Conservation (phyloP, 2,797 vertebrate genomes). For the Eospalax fontanierii region DNA sequence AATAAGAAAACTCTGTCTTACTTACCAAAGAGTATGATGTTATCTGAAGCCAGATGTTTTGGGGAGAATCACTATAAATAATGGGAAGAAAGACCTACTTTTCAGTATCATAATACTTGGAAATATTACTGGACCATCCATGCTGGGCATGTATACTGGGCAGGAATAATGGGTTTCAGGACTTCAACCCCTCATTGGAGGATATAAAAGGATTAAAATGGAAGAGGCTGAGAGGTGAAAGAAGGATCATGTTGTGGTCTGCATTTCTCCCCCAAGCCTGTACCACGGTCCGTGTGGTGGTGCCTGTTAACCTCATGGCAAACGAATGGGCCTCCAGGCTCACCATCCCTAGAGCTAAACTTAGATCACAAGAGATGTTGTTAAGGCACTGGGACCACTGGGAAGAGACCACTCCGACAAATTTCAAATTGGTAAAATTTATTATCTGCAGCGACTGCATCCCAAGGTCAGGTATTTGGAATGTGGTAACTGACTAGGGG, state of each 20-base stretch:
- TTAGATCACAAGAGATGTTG: not conserved
- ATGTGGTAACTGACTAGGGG: no score
- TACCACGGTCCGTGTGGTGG: fast-evolving
- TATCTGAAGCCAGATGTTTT: slow-evolving; percentile 5
- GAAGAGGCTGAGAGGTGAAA: not conserved
- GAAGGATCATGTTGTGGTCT: not conserved
- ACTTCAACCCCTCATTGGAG: not conserved
- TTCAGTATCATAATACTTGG: not conserved
- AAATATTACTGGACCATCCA: not conserved
- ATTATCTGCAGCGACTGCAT: no score
- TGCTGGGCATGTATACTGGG: not conserved
- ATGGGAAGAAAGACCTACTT: not conserved
- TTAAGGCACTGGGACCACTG: no score
- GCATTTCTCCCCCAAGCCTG: not conserved
- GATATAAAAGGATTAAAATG: not conserved
- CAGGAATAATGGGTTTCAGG: not conserved
- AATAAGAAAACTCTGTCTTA: not conserved
- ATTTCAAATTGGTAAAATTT: no score
- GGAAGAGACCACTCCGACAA: no score
- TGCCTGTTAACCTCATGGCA: not conserved
- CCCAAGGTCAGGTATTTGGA: no score
- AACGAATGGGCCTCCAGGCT: not conserved
- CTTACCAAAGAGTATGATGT: not conserved
- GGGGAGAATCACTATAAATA: not conserved
- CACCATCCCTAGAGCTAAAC: not conserved